A percentile compares a stretch with the other conserved stretches of the same genome.
Evolutionary conservation across 2,113 vertebrate species (phyloP).

Genomic region (Empidonax traillii): DNA sequence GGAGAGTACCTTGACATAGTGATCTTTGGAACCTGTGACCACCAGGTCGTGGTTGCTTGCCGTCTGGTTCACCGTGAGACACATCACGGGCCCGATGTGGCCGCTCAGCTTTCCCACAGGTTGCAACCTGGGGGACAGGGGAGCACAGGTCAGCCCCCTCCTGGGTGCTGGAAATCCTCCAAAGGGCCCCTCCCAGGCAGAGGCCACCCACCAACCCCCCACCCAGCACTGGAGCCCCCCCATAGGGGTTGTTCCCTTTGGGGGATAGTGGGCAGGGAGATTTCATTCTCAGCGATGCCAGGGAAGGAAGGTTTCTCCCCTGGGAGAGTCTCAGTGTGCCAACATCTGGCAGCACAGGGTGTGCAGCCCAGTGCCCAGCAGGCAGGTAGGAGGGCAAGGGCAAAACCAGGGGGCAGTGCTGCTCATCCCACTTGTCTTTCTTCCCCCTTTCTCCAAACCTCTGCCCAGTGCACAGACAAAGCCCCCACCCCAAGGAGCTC

Average conservation of each 20-base stretch:
- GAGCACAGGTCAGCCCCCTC: background rate
- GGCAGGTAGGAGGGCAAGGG: background rate
- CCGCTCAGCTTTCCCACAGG: constrained; percentile 89
- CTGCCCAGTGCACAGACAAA: background rate
- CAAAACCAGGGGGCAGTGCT: background rate
- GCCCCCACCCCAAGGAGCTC: background rate
- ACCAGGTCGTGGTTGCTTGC: constrained; percentile 89
- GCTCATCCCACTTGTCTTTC: background rate
- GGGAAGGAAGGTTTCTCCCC: background rate
- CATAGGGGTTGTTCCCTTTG: fast-evolving
- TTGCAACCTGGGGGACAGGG: constrained; percentile 79
- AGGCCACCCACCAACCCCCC: background rate
- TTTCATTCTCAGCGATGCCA: fast-evolving
- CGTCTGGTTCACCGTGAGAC: constrained; percentile 90
- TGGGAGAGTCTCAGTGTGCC: fast-evolving
- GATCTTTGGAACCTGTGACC: constrained; percentile 96
- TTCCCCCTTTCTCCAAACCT: background rate
- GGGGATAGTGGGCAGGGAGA: background rate
- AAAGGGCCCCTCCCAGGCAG: background rate
- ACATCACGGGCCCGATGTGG: constrained; percentile 96
- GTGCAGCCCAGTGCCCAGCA: background rate
- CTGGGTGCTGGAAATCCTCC: background rate
- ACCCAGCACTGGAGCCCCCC: no score
- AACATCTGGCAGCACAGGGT: background rate
- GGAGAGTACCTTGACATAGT: constrained; percentile 90